Conservation (phyloP, 2,113 vertebrate genomes). For the Phyllopteryx taeniolatus region DNA sequence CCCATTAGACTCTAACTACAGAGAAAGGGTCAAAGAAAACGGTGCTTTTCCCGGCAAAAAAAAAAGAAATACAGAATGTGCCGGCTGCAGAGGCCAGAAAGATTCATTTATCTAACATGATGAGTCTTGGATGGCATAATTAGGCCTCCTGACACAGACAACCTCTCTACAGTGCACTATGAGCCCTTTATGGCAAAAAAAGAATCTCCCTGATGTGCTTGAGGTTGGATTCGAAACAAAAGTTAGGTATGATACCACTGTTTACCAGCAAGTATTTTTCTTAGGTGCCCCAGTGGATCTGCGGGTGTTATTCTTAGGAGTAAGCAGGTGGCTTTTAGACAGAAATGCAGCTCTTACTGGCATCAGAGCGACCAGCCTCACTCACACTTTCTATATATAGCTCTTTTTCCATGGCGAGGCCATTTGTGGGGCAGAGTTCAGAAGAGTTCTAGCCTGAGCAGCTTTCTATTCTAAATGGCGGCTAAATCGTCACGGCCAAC, state of each 20-base stretch:
- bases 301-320: conserved; percentile 61
- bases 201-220: conserved; percentile 30
- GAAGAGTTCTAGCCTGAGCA: conserved; percentile 59
- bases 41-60: conserved; percentile 58
- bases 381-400: conserved; percentile 74
- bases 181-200: conserved; percentile 41
- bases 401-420: conserved; percentile 72
- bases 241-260: conserved; percentile 33
- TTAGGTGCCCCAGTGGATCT: conserved; percentile 42
- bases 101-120: conserved; percentile 70
- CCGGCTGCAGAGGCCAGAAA: conserved; percentile 48
- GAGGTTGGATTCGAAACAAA: conserved; percentile 47
- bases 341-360: conserved; percentile 68
- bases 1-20: conserved; percentile 67
- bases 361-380: conserved; percentile 64
- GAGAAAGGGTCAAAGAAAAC: conserved; percentile 63
- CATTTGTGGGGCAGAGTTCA: conserved; percentile 69
- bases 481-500: conserved; percentile 38
- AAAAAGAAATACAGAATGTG: conserved; percentile 38
- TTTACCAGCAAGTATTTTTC: conserved; percentile 50
- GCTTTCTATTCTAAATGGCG: conserved; percentile 56
- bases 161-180: conserved; percentile 42
- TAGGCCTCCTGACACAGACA: conserved; percentile 65
- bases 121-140: conserved; percentile 63
- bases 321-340: conserved; percentile 64